phyloP scores from a whole-genome alignment of 2,113 vertebrate genomes.

The Acanthochromis polyacanthus region DNA sequence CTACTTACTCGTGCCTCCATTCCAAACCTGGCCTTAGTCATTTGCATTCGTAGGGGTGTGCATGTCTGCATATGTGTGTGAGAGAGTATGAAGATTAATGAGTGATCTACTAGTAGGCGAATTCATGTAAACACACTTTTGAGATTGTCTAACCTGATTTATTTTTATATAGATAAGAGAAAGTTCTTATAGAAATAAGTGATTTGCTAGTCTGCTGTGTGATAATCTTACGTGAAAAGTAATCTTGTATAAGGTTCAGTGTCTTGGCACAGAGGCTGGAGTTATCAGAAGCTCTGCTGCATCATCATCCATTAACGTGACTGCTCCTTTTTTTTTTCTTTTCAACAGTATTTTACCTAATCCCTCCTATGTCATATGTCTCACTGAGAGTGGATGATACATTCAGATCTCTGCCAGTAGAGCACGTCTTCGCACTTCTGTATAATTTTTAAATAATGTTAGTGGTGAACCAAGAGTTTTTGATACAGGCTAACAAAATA shows the following conservation, averaged over 20 bases:
- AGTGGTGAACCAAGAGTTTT: slow-evolving; percentile 32
- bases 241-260: slow-evolving; percentile 48
- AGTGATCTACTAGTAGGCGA: slow-evolving; percentile 38
- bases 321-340: not conserved
- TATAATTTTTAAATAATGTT: slow-evolving; percentile 38
- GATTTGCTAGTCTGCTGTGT: slow-evolving; percentile 70
- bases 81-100: slow-evolving; percentile 56
- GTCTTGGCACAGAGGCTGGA: slow-evolving; percentile 60
- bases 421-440: slow-evolving; percentile 38
- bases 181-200: slow-evolving; percentile 68
- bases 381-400: slow-evolving; percentile 35
- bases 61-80: slow-evolving; percentile 50
- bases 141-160: slow-evolving; percentile 79
- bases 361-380: too few species aligned
- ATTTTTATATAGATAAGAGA: slow-evolving; percentile 84
- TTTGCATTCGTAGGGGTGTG: slow-evolving; percentile 70
- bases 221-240: slow-evolving; percentile 59
- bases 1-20: slow-evolving; percentile 79
- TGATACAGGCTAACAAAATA: slow-evolving; percentile 33
- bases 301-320: slow-evolving; percentile 21
- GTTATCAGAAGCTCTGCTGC: slow-evolving; percentile 13
- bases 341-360: slow-evolving; percentile 58
- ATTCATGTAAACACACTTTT: slow-evolving; percentile 70
- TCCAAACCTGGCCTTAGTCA: slow-evolving; percentile 87
- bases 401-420: slow-evolving; percentile 33